Evolutionary conservation across 2,113 vertebrate species (phyloP).

Genomic region (Oncorhynchus clarkii): DNA sequence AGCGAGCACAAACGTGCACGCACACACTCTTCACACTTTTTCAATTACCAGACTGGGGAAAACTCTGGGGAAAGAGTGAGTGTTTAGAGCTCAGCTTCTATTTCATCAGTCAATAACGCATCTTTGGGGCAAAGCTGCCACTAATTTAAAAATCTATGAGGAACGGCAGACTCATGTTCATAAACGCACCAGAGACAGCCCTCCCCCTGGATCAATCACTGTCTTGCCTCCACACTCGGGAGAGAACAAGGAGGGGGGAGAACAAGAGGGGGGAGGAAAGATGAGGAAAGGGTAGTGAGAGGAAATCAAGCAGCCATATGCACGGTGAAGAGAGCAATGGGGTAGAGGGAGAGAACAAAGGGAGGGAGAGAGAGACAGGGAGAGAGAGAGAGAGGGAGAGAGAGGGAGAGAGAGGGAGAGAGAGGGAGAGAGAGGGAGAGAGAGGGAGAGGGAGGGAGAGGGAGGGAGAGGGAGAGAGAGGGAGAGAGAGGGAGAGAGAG

Average conservation of each 20-base stretch:
- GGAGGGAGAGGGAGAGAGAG: too few species aligned
- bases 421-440: not conserved
- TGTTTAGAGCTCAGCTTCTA: conserved; percentile 76
- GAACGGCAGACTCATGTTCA: conserved; percentile 73
- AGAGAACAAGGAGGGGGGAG: conserved; percentile 1
- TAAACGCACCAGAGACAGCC: conserved; percentile 58
- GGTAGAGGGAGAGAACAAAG: too few species aligned
- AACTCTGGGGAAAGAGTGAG: conserved; percentile 76
- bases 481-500: too few species aligned
- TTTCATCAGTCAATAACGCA: conserved; percentile 82
- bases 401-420: conserved; percentile 24
- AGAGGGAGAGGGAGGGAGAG: too few species aligned
- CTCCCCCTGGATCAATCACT: conserved; percentile 70
- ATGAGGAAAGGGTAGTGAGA: not conserved
- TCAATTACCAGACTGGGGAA: conserved; percentile 75
- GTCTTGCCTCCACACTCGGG: conserved; percentile 24
- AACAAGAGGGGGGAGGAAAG: not conserved
- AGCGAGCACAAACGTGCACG: not conserved
- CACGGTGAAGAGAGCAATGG: not conserved
- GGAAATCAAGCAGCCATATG: not conserved
- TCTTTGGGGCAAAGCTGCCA: conserved; percentile 81
- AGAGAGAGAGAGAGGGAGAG: too few species aligned
- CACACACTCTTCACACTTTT: conserved; percentile 64
- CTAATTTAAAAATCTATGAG: conserved; percentile 85
- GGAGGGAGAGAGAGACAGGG: too few species aligned